Conservation (phyloP, 2,888 invertebrate species). For the Macroteleia sp. region DNA sequence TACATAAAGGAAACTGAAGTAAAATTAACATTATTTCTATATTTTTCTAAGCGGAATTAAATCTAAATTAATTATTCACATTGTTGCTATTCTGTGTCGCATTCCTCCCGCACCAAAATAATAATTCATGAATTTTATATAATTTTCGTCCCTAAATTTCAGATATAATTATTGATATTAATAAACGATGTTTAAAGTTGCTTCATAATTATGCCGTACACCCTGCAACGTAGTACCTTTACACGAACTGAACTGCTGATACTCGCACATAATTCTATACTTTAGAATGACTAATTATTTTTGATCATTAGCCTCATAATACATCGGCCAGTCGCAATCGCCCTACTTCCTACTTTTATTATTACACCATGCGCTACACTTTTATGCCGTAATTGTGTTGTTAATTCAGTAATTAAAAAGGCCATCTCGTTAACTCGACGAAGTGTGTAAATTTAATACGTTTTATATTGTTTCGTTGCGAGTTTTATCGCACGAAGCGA, state of each 20-base stretch:
- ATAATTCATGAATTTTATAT: too few relatives aligned
- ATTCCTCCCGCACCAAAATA: too few relatives aligned
- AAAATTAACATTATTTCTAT: too few relatives aligned
- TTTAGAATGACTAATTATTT: slow-evolving; percentile 48
- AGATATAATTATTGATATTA: too few relatives aligned
- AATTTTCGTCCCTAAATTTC: too few relatives aligned
- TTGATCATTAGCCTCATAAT: slow-evolving; percentile 45
- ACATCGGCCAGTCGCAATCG: slow-evolving; percentile 23
- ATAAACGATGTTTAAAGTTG: slow-evolving; percentile 33
- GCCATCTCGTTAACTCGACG: slow-evolving; percentile 17
- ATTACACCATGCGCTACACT: slow-evolving; percentile 27
- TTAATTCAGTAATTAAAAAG: slow-evolving; percentile 50
- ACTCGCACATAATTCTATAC: slow-evolving; percentile 28
- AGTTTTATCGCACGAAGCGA: too few relatives aligned
- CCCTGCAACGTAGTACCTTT: too few relatives aligned
- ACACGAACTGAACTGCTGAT: too few relatives aligned
- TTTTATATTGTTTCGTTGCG: slow-evolving; percentile 24
- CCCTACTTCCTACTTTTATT: slow-evolving; percentile 41
- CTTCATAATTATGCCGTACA: slow-evolving; percentile 32
- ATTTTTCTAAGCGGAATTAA: too few relatives aligned
- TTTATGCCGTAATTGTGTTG: slow-evolving; percentile 39
- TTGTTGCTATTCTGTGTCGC: too few relatives aligned
- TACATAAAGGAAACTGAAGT: too few relatives aligned
- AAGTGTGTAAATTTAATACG: slow-evolving; percentile 36
- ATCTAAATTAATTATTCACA: too few relatives aligned